Base-by-base conservation (phyloP, 2,113 vertebrate genomes). In the Oreochromis spilurus region DNA sequence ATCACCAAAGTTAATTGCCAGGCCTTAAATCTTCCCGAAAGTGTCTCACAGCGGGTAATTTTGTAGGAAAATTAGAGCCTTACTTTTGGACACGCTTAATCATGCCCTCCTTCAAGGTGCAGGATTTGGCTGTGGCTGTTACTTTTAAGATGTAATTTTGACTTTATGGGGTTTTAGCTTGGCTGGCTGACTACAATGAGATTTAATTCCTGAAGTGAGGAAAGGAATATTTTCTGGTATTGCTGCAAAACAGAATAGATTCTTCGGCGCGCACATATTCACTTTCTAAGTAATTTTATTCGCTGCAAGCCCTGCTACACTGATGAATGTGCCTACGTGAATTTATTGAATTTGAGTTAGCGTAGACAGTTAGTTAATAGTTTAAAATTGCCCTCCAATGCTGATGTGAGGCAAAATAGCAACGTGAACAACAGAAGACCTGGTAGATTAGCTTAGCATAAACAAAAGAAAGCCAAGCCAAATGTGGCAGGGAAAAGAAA, bases 41-140 rank as follows among this genome's bases (percentile, higher is more conserved):
- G 81, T 84, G 87, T 88, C 86, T 90, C 77, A 52, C 16, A 34
- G 88, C 7, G 0, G 82, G 84, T 86, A 81, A 90, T 95, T 91
- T 88, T 81, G 72, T 86, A 48, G 57, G 58, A 87, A 84, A 92
- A 93, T 92, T 53, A 79, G 67, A 91, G 78, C 24, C 82, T 86
- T 58, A 85, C 84, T 90, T 90, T 90, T 88, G 81, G 87, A 86
- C 84, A 83, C 55, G 60, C 79, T 89, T 91, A 90, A 90, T 92
- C 84, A 86, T 92, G n/a, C 84, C 80, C 83, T 87, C 40, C 88
- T 90, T 93, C 57, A 88, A 91, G 87, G 90, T 91, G 86, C 70
- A 86, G 54, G 55, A 84, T 90, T 89, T 90, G 26, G 45, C 40
- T 55, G 9, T 78, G 77, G 87, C 65, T 88, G 84, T 75, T 92